Evolutionary conservation across 2,888 invertebrate genomes (phyloP), one percentile per base, ranked within the genome.

Genomic region (Yponomeuta evonymella): DNA sequence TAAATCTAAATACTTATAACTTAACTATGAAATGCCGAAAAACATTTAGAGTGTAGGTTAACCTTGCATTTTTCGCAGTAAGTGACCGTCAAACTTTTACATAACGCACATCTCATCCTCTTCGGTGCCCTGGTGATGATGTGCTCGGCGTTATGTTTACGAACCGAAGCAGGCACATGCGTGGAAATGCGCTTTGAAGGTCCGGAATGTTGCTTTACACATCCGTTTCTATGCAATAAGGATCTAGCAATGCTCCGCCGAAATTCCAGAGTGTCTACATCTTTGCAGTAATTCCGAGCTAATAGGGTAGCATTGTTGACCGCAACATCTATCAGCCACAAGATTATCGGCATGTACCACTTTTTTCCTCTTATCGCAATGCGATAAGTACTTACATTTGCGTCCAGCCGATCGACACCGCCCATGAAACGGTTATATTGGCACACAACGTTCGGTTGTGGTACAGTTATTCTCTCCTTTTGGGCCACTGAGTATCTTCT

Each of bases 251-350:
- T 71, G 48, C 63, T 67, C 48, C 72, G 51, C n/a, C 71, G 67
- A 73, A 75, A 74, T 10, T 75, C 73, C 36, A 75, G 63, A n/a
- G 70, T 72, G 48, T 72, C 72, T 8, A 73, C 62, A 33, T 70
- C 71, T 30, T 11, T 36, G 1, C 72, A 11, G 6, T 29, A 48
- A 12, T 68, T 23, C 3, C 73, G 67, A 29, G 75, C 71, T 29
- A 75, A 33, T 9, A 75, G 63, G 12, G 70, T 71, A 29, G 75
- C 71, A 71, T 74, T 74, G 63, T 73, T 73, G 2, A 75, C 73
- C 23, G 23, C 23, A 23, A 23, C 23, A 23, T 23, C 23, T 23
- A 23, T 23, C 23, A 23, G 23, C 23, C 23, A 23, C 23, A 23
- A 23, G 23, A 23, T 23, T 23, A 23, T 23, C 23, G 23, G 23